Evolutionary conservation across 2,797 vertebrate species (phyloP).

Genomic region (Acestrorhynchus altus): DNA sequence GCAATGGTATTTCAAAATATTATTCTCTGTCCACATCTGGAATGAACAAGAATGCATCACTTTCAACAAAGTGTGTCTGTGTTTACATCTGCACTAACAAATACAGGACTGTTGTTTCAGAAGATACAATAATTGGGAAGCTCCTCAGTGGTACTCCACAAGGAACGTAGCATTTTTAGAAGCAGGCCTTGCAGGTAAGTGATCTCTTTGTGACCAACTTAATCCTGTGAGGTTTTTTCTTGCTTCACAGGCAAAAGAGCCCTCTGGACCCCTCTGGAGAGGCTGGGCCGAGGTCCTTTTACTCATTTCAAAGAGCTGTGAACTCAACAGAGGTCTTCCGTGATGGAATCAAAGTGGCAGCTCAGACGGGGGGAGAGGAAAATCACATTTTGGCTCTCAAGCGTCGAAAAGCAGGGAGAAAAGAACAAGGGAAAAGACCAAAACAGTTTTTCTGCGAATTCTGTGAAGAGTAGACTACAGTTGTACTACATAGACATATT

Average conservation of each 20-base stretch:
- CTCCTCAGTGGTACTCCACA: constrained; percentile 17
- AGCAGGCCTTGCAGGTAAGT: constrained; percentile 51
- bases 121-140: constrained; percentile 2
- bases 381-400: constrained; percentile 83
- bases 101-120: constrained; percentile 21
- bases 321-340: constrained; percentile 92
- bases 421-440: constrained; percentile 61
- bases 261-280: constrained; percentile 41
- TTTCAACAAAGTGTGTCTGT: constrained; percentile 4
- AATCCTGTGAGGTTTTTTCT: constrained; percentile 68
- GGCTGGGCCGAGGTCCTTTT: constrained; percentile 93
- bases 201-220: constrained; percentile 76
- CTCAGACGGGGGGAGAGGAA: constrained; percentile 80
- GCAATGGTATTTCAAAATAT: constrained; percentile 1
- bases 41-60: constrained; percentile 8
- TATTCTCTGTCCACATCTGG: neutral
- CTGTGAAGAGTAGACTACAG: constrained; percentile 8
- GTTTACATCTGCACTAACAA: constrained; percentile 24
- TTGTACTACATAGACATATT: neutral
- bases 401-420: constrained; percentile 70
- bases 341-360: constrained; percentile 99
- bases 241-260: constrained; percentile 31
- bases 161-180: constrained; percentile 4
- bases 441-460: constrained; percentile 59
- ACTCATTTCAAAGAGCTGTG: constrained; percentile 95